Evolutionary conservation across 2,888 invertebrate species (phyloP).

Genomic region (Mantis religiosa): DNA sequence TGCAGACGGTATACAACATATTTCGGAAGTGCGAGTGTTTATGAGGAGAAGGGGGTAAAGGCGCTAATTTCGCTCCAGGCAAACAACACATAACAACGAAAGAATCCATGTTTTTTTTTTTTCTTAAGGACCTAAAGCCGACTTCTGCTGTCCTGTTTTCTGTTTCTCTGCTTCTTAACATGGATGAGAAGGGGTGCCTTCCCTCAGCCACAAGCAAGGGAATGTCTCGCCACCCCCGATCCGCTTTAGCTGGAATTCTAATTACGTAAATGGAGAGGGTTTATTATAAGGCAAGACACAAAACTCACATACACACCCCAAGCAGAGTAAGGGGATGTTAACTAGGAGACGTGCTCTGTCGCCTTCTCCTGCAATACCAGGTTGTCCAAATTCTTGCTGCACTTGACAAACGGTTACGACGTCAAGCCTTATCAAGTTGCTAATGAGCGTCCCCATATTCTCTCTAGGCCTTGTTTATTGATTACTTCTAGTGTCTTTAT

Average conservation of each 20-base stretch:
- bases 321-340: background rate
- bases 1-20: too few species aligned
- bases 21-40: too few species aligned
- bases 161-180: background rate
- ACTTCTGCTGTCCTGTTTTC: background rate
- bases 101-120: background rate
- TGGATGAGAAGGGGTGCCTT: background rate
- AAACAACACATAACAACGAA: too few species aligned
- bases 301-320: constrained; percentile 17
- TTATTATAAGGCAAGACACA: constrained; percentile 24
- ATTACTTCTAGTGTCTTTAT: background rate
- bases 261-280: constrained; percentile 29
- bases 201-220: background rate
- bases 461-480: background rate
- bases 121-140: background rate
- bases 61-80: too few species aligned
- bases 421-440: background rate
- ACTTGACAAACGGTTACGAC: background rate
- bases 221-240: background rate
- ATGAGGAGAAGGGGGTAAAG: too few species aligned
- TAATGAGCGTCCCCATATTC: too few species aligned
- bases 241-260: constrained; percentile 26
- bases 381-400: background rate
- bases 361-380: background rate
- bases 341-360: background rate